Evolutionary conservation across 1,140 invertebrate genomes (phyloP), one percentile per base, ranked within the genome.

Genomic region (Hypothenemus hampei): DNA sequence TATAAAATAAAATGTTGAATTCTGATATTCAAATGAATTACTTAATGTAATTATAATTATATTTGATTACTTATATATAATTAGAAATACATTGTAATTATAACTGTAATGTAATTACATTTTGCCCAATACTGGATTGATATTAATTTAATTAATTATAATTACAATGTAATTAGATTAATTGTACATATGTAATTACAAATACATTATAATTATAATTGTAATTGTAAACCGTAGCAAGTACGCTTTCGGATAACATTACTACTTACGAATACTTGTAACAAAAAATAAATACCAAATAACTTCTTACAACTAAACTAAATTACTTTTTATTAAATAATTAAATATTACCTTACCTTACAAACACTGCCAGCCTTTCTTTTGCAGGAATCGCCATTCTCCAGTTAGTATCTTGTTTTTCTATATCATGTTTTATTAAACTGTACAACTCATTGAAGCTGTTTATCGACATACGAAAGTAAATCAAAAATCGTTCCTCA

Each of bases 401-500:
- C 39, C 39, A 41, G 13, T 41, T 20, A 15, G 33, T 36, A 36
- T 36, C 20, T 18, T 41, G 4, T 41, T 41, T 41, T 41, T 41
- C 15, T 41, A 41, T 41, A 8, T 41, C 39, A 41, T 20, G 19
- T 41, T 41, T 41, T 8, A 41, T 41, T 41, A 41, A 41, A 41
- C 39, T 41, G 6, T 41, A 41, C 15, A 41, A 41, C 20, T 41
- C 39, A 41, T 20, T 41, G 15, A 41, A 41, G 19, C 39, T 41
- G 15, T 41, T 41, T 41, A 41, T 41, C 20, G 39, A 41, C 39
- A 41, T 41, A 20, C 39, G 19, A 41, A 41, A 41, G 20, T 41
- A 41, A 41, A 41, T 41, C 5, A 41, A 41, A 41, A 41, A 41
- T 41, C 39, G 39, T 18, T 41, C 39, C 20, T 41, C 39, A 41